Base-by-base conservation (phyloP, 2,888 invertebrate species). In the Andrena flavipes region DNA sequence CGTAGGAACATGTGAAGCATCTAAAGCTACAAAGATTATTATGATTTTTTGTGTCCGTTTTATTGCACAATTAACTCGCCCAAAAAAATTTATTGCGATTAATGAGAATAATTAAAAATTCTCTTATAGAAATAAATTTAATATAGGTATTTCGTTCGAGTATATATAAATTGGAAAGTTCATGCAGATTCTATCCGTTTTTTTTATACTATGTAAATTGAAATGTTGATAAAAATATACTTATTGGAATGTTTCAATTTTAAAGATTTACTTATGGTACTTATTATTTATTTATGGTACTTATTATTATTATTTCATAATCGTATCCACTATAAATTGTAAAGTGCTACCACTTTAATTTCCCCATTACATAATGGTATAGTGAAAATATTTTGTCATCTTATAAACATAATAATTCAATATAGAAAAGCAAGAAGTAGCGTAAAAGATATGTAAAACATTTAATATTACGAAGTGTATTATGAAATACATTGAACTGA, bases 1-100 rank as follows among this genome's bases (percentile, higher is more conserved):
- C 72, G 67, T 70, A 72, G 29, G 33, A 80, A 80, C 62, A 63
- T 33, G 67, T 63, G 67, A 80, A 80, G 62, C 71, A 35, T 72
- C 72, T 72, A 80, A 67, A 67, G 67, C 79, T 80, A 80, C 71
- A 10, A 70, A 80, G 48, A 65, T 30, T 74, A 76, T 63, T 56
- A 56, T 76, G 35, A 82, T 64, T 30, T 64, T 74, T 68, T 30
- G 64, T 72, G 56, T 59, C 20, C 68, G 29, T 75, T 29, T 75
- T 29, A 72, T 68, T 76, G 54, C 56, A 68, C 51, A 81, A 76
- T 26, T 51, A 72, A 49, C n/a, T 72, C 59, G 63, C 72, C 67
- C 54, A 63, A 48, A 51, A 35, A 29, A 16, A 30, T 49, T 48
- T 33, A 49, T 68, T 80, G 13, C 49, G 35, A 62, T 8, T n/a